phyloP scores from a whole-genome alignment of 37 sponge, comb jelly and placozoan species.

The Axinella damicornis region DNA sequence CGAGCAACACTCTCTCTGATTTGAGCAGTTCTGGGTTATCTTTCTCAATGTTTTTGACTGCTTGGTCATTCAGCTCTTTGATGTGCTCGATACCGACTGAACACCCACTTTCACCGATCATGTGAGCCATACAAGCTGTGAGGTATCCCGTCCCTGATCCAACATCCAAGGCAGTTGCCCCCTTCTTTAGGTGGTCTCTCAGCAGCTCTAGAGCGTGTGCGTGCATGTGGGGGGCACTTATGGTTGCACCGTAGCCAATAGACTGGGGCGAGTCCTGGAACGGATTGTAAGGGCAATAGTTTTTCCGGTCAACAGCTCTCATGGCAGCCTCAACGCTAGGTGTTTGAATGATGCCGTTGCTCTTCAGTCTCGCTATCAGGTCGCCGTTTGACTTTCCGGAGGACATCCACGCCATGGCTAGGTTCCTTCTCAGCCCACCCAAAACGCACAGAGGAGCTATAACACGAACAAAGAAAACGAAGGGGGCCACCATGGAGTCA shows the following conservation, averaged over 20 bases:
- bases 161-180: conserved; percentile 85
- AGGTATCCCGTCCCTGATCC: conserved; percentile 98
- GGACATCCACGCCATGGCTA: conserved; percentile 57
- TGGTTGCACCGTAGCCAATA: conserved; percentile 94
- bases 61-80: conserved; percentile 82
- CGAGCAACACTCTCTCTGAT: conserved; percentile 27
- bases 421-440: no score
- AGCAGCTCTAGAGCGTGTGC: conserved; percentile 94
- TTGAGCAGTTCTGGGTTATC: conserved; percentile 61
- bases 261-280: conserved; percentile 95
- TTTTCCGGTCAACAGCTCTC: conserved; percentile 78
- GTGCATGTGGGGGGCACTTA: conserved; percentile 99
- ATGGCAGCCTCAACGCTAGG: conserved; percentile 83
- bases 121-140: conserved; percentile 91
- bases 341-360: conserved; percentile 80
- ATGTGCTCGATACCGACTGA: conserved; percentile 98
- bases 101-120: conserved; percentile 92
- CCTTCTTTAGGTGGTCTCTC: conserved; percentile 79
- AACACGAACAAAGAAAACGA: no score
- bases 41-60: conserved; percentile 77
- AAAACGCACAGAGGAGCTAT: no score
- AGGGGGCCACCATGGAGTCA: no score
- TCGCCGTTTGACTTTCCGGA: conserved; percentile 52
- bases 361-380: conserved; percentile 42
- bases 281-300: conserved; percentile 77